These are phyloP conservation scores for Cyrtodaria siliqua DNA, from an alignment of 2,888 invertebrate genomes.

Conservation along the genomic window DNA sequence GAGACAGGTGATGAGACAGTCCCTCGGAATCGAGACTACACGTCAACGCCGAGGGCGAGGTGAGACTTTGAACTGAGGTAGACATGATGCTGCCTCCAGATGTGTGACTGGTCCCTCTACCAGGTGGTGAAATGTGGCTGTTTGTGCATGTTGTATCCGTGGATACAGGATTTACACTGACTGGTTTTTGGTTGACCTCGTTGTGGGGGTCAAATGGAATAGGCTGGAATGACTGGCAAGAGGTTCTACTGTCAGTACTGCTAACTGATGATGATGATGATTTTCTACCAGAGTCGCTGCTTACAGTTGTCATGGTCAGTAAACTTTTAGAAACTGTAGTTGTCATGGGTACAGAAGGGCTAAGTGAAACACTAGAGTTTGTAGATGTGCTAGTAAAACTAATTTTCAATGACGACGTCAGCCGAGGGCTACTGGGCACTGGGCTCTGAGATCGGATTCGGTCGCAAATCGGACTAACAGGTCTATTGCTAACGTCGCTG, in stretches of 20 bases:
- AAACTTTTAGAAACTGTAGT: too few relatives aligned
- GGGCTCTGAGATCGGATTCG: slow-evolving; percentile 41
- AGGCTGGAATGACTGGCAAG: slow-evolving; percentile 5
- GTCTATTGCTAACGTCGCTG: slow-evolving; percentile 12
- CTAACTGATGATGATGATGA: too few relatives aligned
- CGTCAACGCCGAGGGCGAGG: slow-evolving; percentile 22
- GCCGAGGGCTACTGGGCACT: background rate
- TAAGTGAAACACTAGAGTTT: too few relatives aligned
- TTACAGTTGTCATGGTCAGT: too few relatives aligned
- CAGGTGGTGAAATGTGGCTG: slow-evolving; percentile 8
- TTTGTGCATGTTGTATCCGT: background rate
- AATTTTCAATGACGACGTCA: slow-evolving; percentile 7
- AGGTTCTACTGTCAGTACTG: too few relatives aligned
- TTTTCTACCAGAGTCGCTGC: too few relatives aligned
- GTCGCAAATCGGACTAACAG: slow-evolving; percentile 33
- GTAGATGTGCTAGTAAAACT: background rate
- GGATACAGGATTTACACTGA: background rate
- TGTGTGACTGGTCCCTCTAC: slow-evolving; percentile 16
- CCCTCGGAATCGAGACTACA: slow-evolving; percentile 66
- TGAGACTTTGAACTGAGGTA: slow-evolving; percentile 19
- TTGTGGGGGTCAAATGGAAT: slow-evolving; percentile 36
- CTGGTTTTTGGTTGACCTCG: slow-evolving; percentile 1
- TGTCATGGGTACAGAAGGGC: too few relatives aligned
- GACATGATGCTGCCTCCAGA: background rate
- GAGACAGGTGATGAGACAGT: slow-evolving; percentile 47